Percentiles rank a stretch among this genome's conserved stretches.
These are phyloP conservation scores for Proisotoma minuta DNA, from an alignment of 2,888 invertebrate genomes.

Conservation along the genomic window DNA sequence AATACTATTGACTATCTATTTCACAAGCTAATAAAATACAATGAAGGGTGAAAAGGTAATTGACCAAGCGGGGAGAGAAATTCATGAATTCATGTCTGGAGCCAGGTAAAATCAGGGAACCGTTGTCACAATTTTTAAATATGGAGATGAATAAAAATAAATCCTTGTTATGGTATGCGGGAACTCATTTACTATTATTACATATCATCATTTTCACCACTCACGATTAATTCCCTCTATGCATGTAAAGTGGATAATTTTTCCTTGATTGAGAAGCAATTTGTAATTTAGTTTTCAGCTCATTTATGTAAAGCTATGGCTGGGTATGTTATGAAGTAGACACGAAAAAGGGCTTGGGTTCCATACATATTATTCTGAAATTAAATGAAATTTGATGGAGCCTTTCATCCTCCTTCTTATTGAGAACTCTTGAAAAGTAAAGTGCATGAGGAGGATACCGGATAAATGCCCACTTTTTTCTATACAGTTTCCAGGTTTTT, in stretches of 20 bases:
- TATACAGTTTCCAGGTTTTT: background rate
- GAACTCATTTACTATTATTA: too few species aligned
- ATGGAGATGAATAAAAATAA: too few species aligned
- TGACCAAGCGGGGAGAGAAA: too few species aligned
- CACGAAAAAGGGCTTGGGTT: too few species aligned
- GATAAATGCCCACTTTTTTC: background rate
- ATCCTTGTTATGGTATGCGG: too few species aligned
- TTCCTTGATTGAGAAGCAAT: background rate
- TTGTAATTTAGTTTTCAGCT: slow-evolving; percentile 1
- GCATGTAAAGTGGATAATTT: background rate
- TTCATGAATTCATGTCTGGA: too few species aligned
- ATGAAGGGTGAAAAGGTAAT: background rate
- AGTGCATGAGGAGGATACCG: background rate
- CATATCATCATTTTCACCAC: too few species aligned
- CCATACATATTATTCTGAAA: background rate
- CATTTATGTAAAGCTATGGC: too few species aligned
- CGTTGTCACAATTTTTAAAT: too few species aligned
- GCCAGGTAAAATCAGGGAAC: too few species aligned
- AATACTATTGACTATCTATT: background rate
- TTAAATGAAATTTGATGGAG: background rate
- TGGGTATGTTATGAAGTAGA: too few species aligned
- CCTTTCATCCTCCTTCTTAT: background rate
- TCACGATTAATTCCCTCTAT: too few species aligned
- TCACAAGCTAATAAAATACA: background rate
- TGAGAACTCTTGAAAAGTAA: background rate